A percentile compares a stretch with the other conserved stretches of the same genome.
phyloP scores from a whole-genome alignment of 2,113 vertebrate species.

The Felis catus region DNA sequence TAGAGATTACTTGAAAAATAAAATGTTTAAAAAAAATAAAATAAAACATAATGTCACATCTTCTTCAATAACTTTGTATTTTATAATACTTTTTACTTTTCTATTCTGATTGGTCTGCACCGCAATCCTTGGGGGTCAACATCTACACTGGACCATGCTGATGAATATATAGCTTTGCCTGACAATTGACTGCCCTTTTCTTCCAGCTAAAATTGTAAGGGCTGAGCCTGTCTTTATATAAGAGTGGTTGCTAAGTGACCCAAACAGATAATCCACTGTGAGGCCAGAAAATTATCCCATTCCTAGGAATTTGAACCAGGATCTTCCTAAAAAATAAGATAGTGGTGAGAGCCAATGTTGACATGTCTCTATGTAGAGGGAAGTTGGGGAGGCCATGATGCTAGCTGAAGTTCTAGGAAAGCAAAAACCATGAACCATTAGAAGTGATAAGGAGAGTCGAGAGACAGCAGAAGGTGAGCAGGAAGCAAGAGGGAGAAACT shows the following conservation, averaged over 20 bases:
- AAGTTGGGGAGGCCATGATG: not conserved
- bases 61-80: not conserved
- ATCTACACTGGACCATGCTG: not conserved
- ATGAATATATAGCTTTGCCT: not conserved
- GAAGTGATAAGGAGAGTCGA: not conserved
- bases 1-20: not conserved
- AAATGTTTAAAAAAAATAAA: not conserved
- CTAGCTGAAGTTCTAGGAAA: not conserved
- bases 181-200: not conserved
- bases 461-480: not conserved
- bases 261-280: not conserved
- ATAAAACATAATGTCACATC: not conserved
- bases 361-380: not conserved
- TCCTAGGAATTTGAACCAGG: not conserved
- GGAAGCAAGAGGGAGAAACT: not conserved
- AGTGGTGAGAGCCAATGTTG: not conserved
- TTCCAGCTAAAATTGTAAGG: not conserved
- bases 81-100: not conserved
- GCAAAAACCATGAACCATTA: not conserved
- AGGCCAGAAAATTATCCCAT: not conserved
- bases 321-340: constrained; percentile 17
- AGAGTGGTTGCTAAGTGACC: not conserved
- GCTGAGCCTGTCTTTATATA: not conserved
- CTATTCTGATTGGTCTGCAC: not conserved
- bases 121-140: not conserved